These are phyloP conservation scores for Euzophera pinguis DNA, from an alignment of 2,888 invertebrate genomes.

Conservation along the genomic window DNA sequence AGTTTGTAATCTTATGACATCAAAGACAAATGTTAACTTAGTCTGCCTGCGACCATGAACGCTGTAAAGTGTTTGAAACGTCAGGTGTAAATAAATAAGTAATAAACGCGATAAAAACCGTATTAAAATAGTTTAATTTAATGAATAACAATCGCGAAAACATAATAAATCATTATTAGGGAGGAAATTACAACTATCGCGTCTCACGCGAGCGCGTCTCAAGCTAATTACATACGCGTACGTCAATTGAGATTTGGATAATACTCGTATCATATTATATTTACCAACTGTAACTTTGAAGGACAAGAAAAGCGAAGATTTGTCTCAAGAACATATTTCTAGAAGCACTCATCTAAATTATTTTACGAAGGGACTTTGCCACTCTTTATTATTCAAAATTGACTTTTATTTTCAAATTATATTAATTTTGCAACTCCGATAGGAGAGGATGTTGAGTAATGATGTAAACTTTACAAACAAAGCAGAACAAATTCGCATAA, in stretches of 20 bases:
- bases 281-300: conserved; percentile 19
- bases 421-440: neutral
- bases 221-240: conserved; percentile 25
- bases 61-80: too few relatives aligned
- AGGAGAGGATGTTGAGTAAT: neutral
- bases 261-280: conserved; percentile 13
- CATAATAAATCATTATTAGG: conserved; percentile 29
- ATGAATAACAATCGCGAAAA: too few relatives aligned
- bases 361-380: conserved; percentile 14
- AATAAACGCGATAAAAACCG: too few relatives aligned
- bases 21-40: too few relatives aligned
- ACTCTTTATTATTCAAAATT: neutral
- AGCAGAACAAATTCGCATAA: too few relatives aligned
- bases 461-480: too few relatives aligned
- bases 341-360: conserved; percentile 15
- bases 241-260: conserved; percentile 11
- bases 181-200: conserved; percentile 44
- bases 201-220: conserved; percentile 27
- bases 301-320: conserved; percentile 12
- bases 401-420: neutral
- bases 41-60: too few relatives aligned
- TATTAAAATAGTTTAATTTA: too few relatives aligned
- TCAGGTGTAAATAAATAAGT: too few relatives aligned
- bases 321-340: conserved; percentile 15
- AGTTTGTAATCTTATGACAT: too few relatives aligned